Percentiles rank a stretch among this genome's conserved stretches.
These are phyloP conservation scores for Babylonia areolata DNA, from an alignment of 1,140 invertebrate genomes.

Conservation along the genomic window DNA sequence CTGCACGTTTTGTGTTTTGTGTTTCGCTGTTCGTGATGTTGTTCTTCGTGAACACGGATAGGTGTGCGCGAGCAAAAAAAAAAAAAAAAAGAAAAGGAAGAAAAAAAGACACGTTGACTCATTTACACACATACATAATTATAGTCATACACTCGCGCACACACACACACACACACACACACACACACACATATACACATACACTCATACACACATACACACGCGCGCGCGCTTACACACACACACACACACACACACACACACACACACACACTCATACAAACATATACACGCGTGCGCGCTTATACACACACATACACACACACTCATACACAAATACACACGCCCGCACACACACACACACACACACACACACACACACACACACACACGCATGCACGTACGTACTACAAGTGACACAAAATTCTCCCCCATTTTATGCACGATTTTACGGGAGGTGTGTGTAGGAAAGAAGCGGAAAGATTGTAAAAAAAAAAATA, in stretches of 20 bases:
- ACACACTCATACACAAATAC: not conserved
- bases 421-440: not conserved
- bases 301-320: not conserved
- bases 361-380: not conserved
- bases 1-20: too few species aligned
- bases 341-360: not conserved
- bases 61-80: too few species aligned
- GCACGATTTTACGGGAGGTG: too few species aligned
- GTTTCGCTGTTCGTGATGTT: too few species aligned
- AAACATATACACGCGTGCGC: not conserved
- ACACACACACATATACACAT: not conserved
- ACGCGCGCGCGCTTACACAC: not conserved
- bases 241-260: conserved; percentile 19
- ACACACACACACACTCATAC: not conserved
- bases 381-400: not conserved
- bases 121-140: not conserved
- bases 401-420: not conserved
- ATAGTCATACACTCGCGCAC: not conserved
- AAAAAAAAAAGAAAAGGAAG: too few species aligned
- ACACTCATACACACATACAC: conserved; percentile 13
- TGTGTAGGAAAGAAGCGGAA: too few species aligned
- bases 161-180: conserved; percentile 21
- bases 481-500: too few species aligned
- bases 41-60: too few species aligned
- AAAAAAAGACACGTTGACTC: too few species aligned